A percentile compares a stretch with the other conserved stretches of the same genome.
These are phyloP conservation scores for Bagarius yarrelli DNA, from an alignment of 2,113 vertebrate genomes.

Conservation along the genomic window DNA sequence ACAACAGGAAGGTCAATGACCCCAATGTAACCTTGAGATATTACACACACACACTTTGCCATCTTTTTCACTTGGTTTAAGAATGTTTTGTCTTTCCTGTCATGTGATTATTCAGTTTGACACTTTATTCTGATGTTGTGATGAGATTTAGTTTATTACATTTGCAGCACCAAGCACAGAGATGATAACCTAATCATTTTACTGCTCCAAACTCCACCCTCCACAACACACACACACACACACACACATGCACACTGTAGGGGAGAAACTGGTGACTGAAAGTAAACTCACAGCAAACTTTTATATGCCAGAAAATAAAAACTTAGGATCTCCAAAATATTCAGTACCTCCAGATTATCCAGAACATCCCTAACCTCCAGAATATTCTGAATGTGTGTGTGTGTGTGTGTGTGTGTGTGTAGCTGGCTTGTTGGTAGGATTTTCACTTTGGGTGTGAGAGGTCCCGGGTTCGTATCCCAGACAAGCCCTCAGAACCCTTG, in stretches of 20 bases:
- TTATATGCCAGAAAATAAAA: too few species aligned
- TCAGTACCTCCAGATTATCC: too few species aligned
- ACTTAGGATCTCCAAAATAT: too few species aligned
- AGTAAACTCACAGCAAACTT: too few species aligned
- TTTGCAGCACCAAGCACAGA: constrained; percentile 17
- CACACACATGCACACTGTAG: background rate
- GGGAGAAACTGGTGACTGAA: too few species aligned
- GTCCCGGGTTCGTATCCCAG: background rate
- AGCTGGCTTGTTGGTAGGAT: background rate
- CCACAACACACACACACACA: background rate
- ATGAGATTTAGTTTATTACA: constrained; percentile 12
- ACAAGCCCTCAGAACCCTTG: background rate
- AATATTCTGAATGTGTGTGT: too few species aligned
- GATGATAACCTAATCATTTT: constrained; percentile 11
- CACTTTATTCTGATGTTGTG: background rate
- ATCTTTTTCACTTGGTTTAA: too few species aligned
- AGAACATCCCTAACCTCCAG: too few species aligned
- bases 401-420: background rate
- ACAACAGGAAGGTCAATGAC: constrained; percentile 53
- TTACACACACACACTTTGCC: background rate
- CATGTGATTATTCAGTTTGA: too few species aligned
- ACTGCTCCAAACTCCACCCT: background rate
- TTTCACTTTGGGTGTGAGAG: background rate
- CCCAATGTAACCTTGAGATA: constrained; percentile 47
- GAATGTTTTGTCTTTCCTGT: too few species aligned